Base-by-base conservation (phyloP, 2,888 invertebrate species). In the Scaptomyza caliginosa region DNA sequence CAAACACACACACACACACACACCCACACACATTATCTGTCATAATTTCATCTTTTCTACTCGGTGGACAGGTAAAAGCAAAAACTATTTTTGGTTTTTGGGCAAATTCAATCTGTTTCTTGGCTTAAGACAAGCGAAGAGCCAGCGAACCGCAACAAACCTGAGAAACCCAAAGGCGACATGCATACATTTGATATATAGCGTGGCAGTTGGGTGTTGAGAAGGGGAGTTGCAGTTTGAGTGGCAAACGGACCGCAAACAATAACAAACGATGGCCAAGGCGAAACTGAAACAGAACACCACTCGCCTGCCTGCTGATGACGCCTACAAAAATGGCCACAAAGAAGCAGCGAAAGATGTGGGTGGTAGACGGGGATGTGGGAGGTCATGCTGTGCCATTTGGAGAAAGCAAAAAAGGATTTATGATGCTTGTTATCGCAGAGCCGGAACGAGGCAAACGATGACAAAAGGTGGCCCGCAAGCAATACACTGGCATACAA, bases 401-500 rank as follows among this genome's bases (percentile, higher is more conserved):
- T 76, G 74, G 67, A 77, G 65, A 69, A 65, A 69, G 72, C 67
- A 69, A 76, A 72, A 72, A 81, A 87, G 85, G 87, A 86, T 86
- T 86, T 86, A 86, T 86, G 85, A 88, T 74, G 70, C 85, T 88
- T 88, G 88, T 86, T 86, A 86, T 88, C 85, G 74, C 77, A 72
- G 68, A 70, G 69, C 71, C 74, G 69, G 66, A 74, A 69, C 64
- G 67, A 55, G 43, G 66, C 68, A 64, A 87, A 85, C 88, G 79
- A 87, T 88, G 88, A 82, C 82, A 85, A 82, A 87, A 87, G 86
- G 82, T 82, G 79, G 55, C 82, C 78, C 46, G 30, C 45, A 30
- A 59, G 30, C 19, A 38, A 54, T 40, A 56, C 39, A 45, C 8
- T 10, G 30, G 10, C 21, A 32, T n/a, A 39, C 2, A 39, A 11